Evolutionary conservation across 2,113 vertebrate genomes (phyloP), one percentile per base, ranked within the genome.

Genomic region (Noctilio leporinus): DNA sequence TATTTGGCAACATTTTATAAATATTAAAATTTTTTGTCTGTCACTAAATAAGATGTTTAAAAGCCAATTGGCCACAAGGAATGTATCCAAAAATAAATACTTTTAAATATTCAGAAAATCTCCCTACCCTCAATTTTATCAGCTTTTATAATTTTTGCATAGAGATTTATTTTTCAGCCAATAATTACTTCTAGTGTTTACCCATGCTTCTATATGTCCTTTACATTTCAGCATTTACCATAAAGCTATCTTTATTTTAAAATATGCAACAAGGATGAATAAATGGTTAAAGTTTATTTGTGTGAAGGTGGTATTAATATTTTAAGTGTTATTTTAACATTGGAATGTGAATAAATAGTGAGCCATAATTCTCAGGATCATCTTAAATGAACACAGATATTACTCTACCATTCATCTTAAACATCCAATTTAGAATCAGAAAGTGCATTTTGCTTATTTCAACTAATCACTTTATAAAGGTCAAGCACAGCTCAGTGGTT

Each of bases 391-490:
- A 93, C 85, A 82, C 47, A 81, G 35, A 33, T 59, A 51, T 83
- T 57, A 85, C 40, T 76, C 33, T 86, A 83, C 53, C 65, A 81
- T 67, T 89, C 59, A 93, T 35, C 33, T 72, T 47, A 84, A 95
- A 78, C 7, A 72, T 26, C 47, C 69, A 95, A 16, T 49, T 85
- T 65, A 89, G 80, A 93, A 64, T 19, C 73, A n/a, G 49, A 77
- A 97, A 64, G 30, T n/a, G 12, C 20, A 89, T 85, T 93, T 94
- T 86, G 40, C 53, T 86, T 89, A 94, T 89, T 93, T 92, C 55
- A 91, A 76, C 33, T 84, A 92, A 75, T 91, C 51, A 83, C 43
- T 86, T 78, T 38, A 53, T 49, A 93, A 93, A 95, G 69, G 59
- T 91, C 70, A 90, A 89, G 80, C 45, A 53, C 49, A 55, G 15